Evolutionary conservation across 2,888 invertebrate species (phyloP).

Genomic region (Celastrina argiolus): DNA sequence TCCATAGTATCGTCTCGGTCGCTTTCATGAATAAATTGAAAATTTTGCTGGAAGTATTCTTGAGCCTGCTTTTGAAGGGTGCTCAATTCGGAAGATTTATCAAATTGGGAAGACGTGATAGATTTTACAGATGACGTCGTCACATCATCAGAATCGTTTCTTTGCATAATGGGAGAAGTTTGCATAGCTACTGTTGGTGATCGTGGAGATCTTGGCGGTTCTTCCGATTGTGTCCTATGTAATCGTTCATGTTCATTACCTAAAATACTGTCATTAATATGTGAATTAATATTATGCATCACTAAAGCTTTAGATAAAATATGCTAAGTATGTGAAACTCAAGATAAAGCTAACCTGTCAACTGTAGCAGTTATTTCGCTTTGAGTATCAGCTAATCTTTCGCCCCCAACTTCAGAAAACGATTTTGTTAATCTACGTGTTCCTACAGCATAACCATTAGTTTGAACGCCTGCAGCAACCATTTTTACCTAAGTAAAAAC

Average conservation of each 20-base stretch:
- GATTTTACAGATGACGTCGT: conserved; percentile 67
- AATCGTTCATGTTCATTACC: conserved; percentile 84
- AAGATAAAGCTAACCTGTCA: conserved; percentile 49
- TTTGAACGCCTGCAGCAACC: conserved; percentile 94
- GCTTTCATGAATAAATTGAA: conserved; percentile 74
- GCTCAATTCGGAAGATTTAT: conserved; percentile 66
- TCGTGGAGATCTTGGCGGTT: conserved; percentile 85
- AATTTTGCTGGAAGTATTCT: conserved; percentile 75
- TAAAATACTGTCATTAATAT: conserved; percentile 50
- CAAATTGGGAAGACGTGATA: conserved; percentile 61
- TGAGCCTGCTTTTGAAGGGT: conserved; percentile 64
- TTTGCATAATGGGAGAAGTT: conserved; percentile 67
- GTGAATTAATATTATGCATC: conserved; percentile 12
- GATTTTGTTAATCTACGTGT: conserved; percentile 87
- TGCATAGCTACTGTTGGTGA: conserved; percentile 74
- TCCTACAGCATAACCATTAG: conserved; percentile 84
- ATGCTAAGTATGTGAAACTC: background rate
- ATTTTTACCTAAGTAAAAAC: conserved; percentile 82
- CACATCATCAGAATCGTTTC: conserved; percentile 66
- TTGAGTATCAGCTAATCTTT: conserved; percentile 53
- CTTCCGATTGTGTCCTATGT: conserved; percentile 91
- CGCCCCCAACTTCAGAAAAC: conserved; percentile 84
- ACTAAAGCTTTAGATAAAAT: background rate
- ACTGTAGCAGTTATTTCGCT: conserved; percentile 52
- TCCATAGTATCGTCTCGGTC: conserved; percentile 74